Conservation (phyloP, 2,113 vertebrate species). For the Odontesthes bonariensis region DNA sequence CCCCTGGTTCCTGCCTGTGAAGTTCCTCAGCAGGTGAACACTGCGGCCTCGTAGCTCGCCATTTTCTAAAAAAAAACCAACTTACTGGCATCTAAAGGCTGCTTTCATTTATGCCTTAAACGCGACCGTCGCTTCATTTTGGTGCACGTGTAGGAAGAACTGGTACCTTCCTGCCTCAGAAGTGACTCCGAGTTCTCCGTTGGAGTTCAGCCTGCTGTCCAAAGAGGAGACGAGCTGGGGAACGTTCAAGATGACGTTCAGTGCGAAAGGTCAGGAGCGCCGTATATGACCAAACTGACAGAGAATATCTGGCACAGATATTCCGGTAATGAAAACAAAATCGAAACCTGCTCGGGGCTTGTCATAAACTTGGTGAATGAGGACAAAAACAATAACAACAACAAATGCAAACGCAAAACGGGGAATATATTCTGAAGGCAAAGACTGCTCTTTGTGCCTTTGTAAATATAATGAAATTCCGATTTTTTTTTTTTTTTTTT, state of each 20-base stretch:
- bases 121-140: background rate
- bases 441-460: too few relatives aligned
- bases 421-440: too few relatives aligned
- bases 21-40: slow-evolving; percentile 92
- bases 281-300: background rate
- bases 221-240: slow-evolving; percentile 87
- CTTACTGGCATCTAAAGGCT: background rate
- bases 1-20: slow-evolving; percentile 95
- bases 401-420: background rate
- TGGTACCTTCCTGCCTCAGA: slow-evolving; percentile 94
- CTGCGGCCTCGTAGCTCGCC: background rate
- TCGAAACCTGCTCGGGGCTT: too few relatives aligned
- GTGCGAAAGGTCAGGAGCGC: slow-evolving; percentile 84
- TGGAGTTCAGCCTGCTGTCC: slow-evolving; percentile 88
- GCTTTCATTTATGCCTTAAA: background rate
- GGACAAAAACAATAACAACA: background rate
- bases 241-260: slow-evolving; percentile 88
- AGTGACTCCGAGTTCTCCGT: slow-evolving; percentile 83
- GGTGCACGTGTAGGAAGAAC: slow-evolving; percentile 87
- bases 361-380: too few relatives aligned
- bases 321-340: background rate
- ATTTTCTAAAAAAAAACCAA: background rate
- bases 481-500: too few relatives aligned
- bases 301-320: too few relatives aligned
- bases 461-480: too few relatives aligned